These are phyloP conservation scores for Antheraea mylitta DNA, from an alignment of 1,140 invertebrate species.

Conservation along the genomic window DNA sequence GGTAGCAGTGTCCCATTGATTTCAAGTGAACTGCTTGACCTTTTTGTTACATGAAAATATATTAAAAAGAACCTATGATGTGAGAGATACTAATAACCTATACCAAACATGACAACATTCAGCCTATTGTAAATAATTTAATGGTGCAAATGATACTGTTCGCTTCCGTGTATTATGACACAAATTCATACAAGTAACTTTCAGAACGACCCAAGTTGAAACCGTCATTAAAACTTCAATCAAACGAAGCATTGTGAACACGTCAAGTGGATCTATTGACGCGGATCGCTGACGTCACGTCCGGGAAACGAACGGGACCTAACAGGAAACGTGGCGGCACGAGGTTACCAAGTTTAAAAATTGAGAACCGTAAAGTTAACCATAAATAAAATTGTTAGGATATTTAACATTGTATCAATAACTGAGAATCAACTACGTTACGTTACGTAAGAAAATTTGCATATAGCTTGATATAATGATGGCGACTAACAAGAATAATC, in stretches of 20 bases:
- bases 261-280: conserved; percentile 15
- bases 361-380: conserved; percentile 1
- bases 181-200: not conserved
- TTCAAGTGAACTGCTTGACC: too few species aligned
- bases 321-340: conserved; percentile 22
- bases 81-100: too few species aligned
- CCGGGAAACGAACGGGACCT: conserved; percentile 25
- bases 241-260: conserved; percentile 6
- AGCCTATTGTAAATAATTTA: not conserved
- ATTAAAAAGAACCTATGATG: too few species aligned
- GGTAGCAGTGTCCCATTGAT: too few species aligned
- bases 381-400: not conserved
- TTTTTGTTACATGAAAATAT: too few species aligned
- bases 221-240: conserved; percentile 13
- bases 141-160: not conserved
- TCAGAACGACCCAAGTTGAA: not conserved
- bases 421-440: too few species aligned
- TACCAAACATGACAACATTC: too few species aligned
- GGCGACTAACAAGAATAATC: too few species aligned
- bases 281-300: conserved; percentile 32
- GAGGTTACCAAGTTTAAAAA: conserved; percentile 18
- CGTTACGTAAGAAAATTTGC: too few species aligned
- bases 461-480: too few species aligned
- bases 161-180: not conserved
- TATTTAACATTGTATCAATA: not conserved